Percentiles rank a stretch among this genome's conserved stretches.
These are phyloP conservation scores for Galbula dea DNA, from an alignment of 2,113 vertebrate species.

Conservation along the genomic window DNA sequence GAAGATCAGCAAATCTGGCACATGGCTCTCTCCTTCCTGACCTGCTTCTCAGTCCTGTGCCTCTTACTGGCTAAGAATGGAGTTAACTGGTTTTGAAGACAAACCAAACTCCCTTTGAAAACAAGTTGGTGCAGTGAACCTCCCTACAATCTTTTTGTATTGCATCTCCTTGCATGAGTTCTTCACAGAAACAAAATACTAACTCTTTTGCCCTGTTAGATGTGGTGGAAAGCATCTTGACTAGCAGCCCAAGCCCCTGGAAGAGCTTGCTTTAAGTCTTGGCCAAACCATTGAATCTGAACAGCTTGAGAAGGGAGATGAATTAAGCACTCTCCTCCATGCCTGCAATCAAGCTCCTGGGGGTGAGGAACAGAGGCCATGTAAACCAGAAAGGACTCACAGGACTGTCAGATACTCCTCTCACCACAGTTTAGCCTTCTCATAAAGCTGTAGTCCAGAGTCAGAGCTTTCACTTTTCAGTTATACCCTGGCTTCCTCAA, in stretches of 20 bases:
- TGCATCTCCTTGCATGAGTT: neutral
- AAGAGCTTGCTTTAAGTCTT: neutral
- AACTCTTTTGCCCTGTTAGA: neutral
- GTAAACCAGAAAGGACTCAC: neutral
- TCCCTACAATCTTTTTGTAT: neutral
- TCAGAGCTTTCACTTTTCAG: neutral
- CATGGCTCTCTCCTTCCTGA: neutral
- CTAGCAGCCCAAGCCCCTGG: neutral
- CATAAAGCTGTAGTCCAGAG: neutral
- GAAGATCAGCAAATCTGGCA: neutral
- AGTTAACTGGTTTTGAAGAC: neutral
- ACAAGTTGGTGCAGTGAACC: neutral
- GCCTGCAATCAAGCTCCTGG: neutral
- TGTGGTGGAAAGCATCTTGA: neutral
- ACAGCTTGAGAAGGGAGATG: neutral
- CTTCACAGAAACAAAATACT: neutral
- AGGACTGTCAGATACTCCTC: neutral
- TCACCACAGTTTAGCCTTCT: neutral
- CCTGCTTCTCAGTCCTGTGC: neutral
- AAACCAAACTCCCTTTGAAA: neutral
- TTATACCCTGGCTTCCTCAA: neutral
- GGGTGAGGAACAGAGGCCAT: neutral
- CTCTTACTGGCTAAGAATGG: neutral
- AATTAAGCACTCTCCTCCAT: neutral
- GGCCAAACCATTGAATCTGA: neutral